phyloP scores from a whole-genome alignment of 2,113 vertebrate species.

The Pseudonaja textilis region DNA sequence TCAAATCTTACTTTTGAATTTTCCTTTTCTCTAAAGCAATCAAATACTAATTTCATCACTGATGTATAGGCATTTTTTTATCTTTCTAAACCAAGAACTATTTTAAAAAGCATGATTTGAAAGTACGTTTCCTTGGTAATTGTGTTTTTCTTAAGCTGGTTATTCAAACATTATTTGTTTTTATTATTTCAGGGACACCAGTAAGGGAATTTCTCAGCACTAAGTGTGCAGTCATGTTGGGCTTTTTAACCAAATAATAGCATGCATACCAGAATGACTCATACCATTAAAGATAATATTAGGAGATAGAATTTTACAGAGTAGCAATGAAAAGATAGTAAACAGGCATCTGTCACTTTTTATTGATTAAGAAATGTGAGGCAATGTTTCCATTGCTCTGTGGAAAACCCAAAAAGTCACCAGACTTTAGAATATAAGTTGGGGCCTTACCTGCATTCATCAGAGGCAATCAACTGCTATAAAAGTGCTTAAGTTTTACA shows the following conservation, averaged over 20 bases:
- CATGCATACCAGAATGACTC: not conserved
- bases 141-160: not conserved
- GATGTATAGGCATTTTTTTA: not conserved
- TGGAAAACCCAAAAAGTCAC: not conserved
- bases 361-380: not conserved
- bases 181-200: not conserved
- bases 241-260: not conserved
- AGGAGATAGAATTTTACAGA: not conserved
- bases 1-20: not conserved
- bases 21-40: not conserved
- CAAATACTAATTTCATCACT: not conserved
- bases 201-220: not conserved
- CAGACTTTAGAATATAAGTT: not conserved
- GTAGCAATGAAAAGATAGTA: not conserved
- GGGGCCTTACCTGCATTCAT: not conserved
- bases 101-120: not conserved
- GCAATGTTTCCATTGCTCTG: not conserved
- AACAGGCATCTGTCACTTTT: not conserved
- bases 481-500: not conserved
- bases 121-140: not conserved
- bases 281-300: not conserved
- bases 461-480: not conserved
- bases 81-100: not conserved
- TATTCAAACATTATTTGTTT: not conserved
- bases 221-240: not conserved